Evolutionary conservation across 1,140 invertebrate genomes (phyloP).

Genomic region (Dryas iulia): DNA sequence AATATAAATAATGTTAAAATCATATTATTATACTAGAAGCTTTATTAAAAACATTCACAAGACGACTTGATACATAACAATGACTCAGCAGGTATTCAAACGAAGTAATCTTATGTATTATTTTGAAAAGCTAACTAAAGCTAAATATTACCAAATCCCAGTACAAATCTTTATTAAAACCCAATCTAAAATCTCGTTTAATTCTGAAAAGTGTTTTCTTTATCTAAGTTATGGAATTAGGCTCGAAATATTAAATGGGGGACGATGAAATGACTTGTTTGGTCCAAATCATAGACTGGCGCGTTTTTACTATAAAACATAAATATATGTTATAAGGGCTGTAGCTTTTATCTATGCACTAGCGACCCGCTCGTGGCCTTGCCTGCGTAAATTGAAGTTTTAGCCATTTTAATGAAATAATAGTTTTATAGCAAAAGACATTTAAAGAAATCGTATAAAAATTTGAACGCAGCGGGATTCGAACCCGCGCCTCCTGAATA

Average conservation of each 20-base stretch:
- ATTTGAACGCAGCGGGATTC: too few relatives aligned
- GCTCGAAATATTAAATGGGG: slow-evolving; percentile 14
- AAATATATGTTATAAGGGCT: too few relatives aligned
- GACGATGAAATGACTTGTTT: slow-evolving; percentile 13
- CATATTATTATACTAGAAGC: not conserved
- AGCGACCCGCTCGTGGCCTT: too few relatives aligned
- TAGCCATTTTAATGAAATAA: too few relatives aligned
- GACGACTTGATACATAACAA: too few relatives aligned
- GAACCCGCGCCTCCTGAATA: too few relatives aligned
- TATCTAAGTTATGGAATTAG: slow-evolving; percentile 16
- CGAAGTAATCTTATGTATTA: not conserved
- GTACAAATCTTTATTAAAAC: not conserved
- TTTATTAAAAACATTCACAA: not conserved
- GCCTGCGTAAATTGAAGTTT: too few relatives aligned
- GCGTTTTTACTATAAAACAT: not conserved
- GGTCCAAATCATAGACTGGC: not conserved
- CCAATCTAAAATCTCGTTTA: slow-evolving; percentile 10
- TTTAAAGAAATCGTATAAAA: too few relatives aligned
- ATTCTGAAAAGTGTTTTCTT: slow-evolving; percentile 15
- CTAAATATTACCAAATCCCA: not conserved
- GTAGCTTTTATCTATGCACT: too few relatives aligned
- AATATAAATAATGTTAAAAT: too few relatives aligned
- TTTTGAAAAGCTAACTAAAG: not conserved
- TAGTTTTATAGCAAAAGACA: too few relatives aligned
- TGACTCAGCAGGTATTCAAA: not conserved